phyloP scores from a whole-genome alignment of 1,140 invertebrate species.

The Rhizoglyphus robini region DNA sequence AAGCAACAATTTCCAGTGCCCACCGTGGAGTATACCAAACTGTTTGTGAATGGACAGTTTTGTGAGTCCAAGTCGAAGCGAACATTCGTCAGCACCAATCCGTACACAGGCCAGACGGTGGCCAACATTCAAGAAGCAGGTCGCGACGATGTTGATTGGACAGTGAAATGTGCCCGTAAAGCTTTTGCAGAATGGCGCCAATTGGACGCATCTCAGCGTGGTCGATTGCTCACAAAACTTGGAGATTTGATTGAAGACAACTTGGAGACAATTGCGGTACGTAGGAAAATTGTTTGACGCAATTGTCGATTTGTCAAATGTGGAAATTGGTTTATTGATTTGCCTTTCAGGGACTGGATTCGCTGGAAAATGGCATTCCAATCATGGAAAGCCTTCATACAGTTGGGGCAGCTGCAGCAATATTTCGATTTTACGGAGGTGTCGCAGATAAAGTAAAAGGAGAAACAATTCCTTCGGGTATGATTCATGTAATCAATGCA shows the following conservation, averaged over 20 bases:
- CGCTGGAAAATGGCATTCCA: conserved; percentile 77
- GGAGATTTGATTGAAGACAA: conserved; percentile 74
- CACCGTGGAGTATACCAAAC: conserved; percentile 39
- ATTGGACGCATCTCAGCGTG: conserved; percentile 77
- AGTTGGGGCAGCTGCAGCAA: conserved; percentile 45
- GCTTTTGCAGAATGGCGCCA: conserved; percentile 60
- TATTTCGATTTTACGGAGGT: conserved; percentile 70
- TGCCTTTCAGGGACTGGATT: conserved; percentile 43
- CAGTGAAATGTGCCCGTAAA: conserved; percentile 16
- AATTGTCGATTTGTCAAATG: neutral
- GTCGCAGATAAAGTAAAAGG: conserved; percentile 73
- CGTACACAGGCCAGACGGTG: conserved; percentile 20
- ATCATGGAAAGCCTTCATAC: conserved; percentile 49
- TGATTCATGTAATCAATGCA: too few species aligned
- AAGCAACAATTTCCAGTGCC: neutral
- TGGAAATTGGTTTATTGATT: neutral
- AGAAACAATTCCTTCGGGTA: conserved; percentile 19
- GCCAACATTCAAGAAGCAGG: conserved; percentile 31
- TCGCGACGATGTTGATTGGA: conserved; percentile 21
- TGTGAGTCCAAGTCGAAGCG: conserved; percentile 60
- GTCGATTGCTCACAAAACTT: conserved; percentile 56
- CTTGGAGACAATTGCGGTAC: conserved; percentile 49
- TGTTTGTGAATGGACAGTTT: conserved; percentile 98
- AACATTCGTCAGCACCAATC: conserved; percentile 20
- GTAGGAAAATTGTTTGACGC: neutral